phyloP scores from a whole-genome alignment of 2,113 vertebrate species.

The Hippocampus guttulatus region DNA sequence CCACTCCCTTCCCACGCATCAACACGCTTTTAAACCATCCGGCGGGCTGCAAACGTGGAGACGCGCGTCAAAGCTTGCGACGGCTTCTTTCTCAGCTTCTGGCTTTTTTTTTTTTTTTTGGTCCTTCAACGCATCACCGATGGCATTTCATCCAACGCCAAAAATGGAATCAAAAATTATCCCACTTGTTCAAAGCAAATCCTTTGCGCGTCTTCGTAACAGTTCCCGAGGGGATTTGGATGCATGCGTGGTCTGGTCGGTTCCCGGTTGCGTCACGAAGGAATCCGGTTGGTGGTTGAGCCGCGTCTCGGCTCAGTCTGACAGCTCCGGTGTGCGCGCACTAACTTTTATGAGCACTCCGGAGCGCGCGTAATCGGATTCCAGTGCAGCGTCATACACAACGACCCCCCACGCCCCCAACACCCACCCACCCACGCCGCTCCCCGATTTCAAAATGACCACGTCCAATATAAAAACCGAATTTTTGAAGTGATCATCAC shows the following conservation, averaged over 20 bases:
- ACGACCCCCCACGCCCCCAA: not conserved
- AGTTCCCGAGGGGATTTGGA: not conserved
- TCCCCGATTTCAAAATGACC: not conserved
- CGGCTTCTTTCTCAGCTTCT: constrained; percentile 2
- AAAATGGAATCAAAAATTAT: not conserved
- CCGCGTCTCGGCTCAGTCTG: constrained; percentile 43
- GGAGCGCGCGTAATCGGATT: constrained; percentile 25
- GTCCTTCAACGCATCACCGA: constrained; percentile 1
- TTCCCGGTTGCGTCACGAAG: not conserved
- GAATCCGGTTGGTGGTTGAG: constrained; percentile 14
- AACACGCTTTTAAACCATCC: constrained; percentile 75
- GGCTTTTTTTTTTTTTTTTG: not conserved
- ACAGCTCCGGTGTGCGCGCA: constrained; percentile 41
- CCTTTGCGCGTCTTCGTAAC: not conserved
- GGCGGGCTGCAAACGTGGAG: constrained; percentile 53
- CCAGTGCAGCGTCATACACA: not conserved
- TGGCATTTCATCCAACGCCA: constrained; percentile 21
- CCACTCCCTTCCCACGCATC: constrained; percentile 71
- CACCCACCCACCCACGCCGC: too few relatives aligned
- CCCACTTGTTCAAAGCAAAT: constrained; percentile 19
- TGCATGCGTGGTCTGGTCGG: not conserved
- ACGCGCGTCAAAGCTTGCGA: constrained; percentile 27
- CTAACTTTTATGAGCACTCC: constrained; percentile 64
- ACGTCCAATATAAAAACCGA: not conserved
- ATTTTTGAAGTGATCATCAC: not conserved